phyloP scores from a whole-genome alignment of 1,140 invertebrate species.

The Leptonema lineaticorne region DNA sequence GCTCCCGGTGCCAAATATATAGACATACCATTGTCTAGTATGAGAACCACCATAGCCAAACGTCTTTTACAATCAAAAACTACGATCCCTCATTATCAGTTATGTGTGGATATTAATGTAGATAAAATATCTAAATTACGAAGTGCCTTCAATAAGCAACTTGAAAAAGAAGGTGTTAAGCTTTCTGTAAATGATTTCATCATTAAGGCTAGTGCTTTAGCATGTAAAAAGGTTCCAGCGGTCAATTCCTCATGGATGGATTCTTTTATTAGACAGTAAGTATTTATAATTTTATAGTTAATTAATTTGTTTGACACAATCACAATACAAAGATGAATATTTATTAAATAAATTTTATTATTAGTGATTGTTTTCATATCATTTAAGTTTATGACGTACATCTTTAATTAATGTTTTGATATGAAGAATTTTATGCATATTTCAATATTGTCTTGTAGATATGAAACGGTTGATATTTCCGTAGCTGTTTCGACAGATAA shows the following conservation, averaged over 20 bases:
- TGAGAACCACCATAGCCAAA: constrained; percentile 89
- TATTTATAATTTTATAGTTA: constrained; percentile 31
- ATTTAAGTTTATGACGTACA: too few relatives aligned
- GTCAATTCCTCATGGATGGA: constrained; percentile 96
- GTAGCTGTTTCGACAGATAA: constrained; percentile 95
- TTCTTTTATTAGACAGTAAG: constrained; percentile 90
- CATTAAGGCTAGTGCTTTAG: constrained; percentile 91
- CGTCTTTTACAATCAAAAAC: constrained; percentile 89
- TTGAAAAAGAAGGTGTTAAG: constrained; percentile 82
- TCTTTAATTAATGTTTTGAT: too few relatives aligned
- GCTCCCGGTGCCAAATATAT: constrained; percentile 57
- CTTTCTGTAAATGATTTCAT: constrained; percentile 97
- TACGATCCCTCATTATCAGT: constrained; percentile 95
- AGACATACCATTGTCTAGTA: constrained; percentile 86
- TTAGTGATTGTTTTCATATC: too few relatives aligned
- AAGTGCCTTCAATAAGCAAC: constrained; percentile 70
- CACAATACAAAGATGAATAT: too few relatives aligned
- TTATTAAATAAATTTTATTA: too few relatives aligned
- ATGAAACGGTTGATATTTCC: constrained; percentile 90
- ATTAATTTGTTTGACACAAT: too few relatives aligned
- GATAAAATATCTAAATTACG: constrained; percentile 71
- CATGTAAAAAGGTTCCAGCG: constrained; percentile 90
- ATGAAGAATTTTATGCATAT: not conserved
- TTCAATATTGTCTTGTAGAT: constrained; percentile 55
- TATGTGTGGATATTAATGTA: constrained; percentile 84